phyloP scores from a whole-genome alignment of 2,113 vertebrate species.

The Aspidoscelis tigris region DNA sequence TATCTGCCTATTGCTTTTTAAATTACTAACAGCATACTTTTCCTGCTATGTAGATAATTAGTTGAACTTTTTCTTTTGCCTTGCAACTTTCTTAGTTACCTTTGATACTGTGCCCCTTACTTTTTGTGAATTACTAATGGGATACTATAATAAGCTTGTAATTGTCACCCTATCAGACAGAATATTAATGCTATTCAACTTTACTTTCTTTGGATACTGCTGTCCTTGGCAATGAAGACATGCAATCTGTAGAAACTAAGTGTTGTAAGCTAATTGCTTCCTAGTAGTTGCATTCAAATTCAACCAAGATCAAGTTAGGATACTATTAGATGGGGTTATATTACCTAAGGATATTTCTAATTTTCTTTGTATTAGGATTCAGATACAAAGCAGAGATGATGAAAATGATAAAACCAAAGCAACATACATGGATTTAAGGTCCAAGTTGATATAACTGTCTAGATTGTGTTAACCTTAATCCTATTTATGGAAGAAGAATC shows the following conservation, averaged over 20 bases:
- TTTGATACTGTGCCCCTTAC: conserved; percentile 7
- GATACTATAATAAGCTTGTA: neutral
- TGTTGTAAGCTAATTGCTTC: neutral
- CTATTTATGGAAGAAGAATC: conserved; percentile 69
- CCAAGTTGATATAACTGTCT: conserved; percentile 65
- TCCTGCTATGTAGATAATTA: neutral
- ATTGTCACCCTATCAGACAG: neutral
- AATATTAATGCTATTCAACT: neutral
- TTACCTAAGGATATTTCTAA: neutral
- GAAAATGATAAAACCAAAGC: conserved; percentile 66
- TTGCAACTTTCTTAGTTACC: neutral
- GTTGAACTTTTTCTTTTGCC: neutral
- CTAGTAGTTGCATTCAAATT: neutral
- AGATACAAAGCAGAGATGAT: conserved; percentile 51
- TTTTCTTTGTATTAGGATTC: conserved; percentile 68
- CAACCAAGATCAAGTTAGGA: neutral
- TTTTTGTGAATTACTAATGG: neutral
- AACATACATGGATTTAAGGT: conserved; percentile 65
- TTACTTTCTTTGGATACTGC: neutral
- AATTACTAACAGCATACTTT: neutral
- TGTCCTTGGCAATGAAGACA: neutral
- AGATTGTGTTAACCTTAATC: conserved; percentile 66
- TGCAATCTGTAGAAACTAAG: neutral
- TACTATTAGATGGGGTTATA: neutral
- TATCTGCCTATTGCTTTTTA: neutral